These are phyloP conservation scores for Thera britannica DNA, from an alignment of 2,888 invertebrate genomes.

Conservation along the genomic window DNA sequence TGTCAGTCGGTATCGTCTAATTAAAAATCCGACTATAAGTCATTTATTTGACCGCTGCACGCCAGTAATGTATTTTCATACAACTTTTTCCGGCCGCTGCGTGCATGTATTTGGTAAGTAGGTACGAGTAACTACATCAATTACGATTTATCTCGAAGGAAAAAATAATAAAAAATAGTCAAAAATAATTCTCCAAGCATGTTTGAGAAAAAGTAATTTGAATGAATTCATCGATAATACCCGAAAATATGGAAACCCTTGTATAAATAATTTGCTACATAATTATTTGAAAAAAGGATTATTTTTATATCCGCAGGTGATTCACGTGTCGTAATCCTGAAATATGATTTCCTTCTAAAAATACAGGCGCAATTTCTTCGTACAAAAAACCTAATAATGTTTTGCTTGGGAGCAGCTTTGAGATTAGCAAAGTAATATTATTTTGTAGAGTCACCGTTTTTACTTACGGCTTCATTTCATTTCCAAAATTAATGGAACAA, in stretches of 20 bases:
- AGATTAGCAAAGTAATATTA: not conserved
- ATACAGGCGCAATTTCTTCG: not conserved
- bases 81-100: no score
- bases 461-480: not conserved
- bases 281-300: not conserved
- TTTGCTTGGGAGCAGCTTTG: not conserved
- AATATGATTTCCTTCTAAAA: not conserved
- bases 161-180: no score
- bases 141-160: no score
- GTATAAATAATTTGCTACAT: not conserved
- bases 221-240: not conserved
- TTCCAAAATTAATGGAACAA: no score
- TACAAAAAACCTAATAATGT: not conserved
- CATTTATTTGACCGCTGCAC: no score
- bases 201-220: not conserved
- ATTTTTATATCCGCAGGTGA: not conserved
- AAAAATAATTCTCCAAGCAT: no score
- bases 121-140: no score
- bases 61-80: no score
- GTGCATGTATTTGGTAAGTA: no score
- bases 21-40: no score
- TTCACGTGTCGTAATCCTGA: not conserved
- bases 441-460: not conserved
- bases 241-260: not conserved
- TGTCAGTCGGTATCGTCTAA: no score